Evolutionary conservation across 2,888 invertebrate genomes (phyloP).

Genomic region (Cryptophagus acutangulus): DNA sequence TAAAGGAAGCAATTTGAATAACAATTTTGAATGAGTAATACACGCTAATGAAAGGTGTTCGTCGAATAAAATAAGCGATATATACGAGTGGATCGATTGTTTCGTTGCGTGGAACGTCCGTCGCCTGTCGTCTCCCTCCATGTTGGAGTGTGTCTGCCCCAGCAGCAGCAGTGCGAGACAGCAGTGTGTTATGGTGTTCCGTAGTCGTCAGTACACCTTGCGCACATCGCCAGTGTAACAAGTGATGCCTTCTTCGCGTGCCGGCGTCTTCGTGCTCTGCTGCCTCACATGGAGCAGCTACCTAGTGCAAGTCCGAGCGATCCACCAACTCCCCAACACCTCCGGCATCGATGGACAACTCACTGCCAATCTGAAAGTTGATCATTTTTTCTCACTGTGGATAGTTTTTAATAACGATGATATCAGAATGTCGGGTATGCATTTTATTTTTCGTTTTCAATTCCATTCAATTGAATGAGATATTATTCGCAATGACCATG

Average conservation of each 20-base stretch:
- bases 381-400: conserved; percentile 53
- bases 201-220: conserved; percentile 25
- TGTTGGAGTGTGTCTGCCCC: conserved; percentile 4
- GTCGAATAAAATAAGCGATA: conserved; percentile 8
- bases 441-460: too few relatives aligned
- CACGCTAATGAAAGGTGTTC: too few relatives aligned
- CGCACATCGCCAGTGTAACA: conserved; percentile 16
- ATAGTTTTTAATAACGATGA: conserved; percentile 52
- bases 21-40: too few relatives aligned
- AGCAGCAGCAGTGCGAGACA: not conserved
- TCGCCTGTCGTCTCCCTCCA: conserved; percentile 18
- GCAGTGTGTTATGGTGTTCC: conserved; percentile 27
- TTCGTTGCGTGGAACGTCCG: conserved; percentile 24
- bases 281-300: conserved; percentile 20
- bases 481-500: too few relatives aligned
- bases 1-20: too few relatives aligned
- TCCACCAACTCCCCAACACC: conserved; percentile 46
- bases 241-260: conserved; percentile 23
- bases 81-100: conserved; percentile 22
- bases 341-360: conserved; percentile 51
- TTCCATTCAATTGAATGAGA: too few relatives aligned
- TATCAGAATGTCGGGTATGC: conserved; percentile 47
- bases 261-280: conserved; percentile 21
- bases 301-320: conserved; percentile 11
- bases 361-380: conserved; percentile 49